These are phyloP conservation scores for Sialis fuliginosa DNA, from an alignment of 2,888 invertebrate species.

Conservation along the genomic window DNA sequence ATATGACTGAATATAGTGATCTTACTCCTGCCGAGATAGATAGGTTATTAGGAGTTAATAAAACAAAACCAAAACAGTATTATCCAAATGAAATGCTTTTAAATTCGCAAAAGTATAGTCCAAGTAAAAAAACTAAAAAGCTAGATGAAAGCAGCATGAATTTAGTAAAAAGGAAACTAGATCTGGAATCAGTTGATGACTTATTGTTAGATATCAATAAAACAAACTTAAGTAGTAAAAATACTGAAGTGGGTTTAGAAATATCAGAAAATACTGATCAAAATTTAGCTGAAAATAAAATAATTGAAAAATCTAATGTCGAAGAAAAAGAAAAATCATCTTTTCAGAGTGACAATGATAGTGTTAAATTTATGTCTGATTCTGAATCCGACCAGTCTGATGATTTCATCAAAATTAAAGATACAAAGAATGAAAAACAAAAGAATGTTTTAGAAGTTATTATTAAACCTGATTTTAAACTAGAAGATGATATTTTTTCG, in stretches of 20 bases:
- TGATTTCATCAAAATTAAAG: slow-evolving; percentile 26
- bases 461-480: slow-evolving; percentile 25
- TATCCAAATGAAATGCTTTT: slow-evolving; percentile 5
- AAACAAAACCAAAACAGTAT: slow-evolving; percentile 4
- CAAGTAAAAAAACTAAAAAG: background rate
- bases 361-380: background rate
- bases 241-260: background rate
- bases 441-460: slow-evolving; percentile 21
- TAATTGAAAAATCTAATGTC: background rate
- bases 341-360: no score
- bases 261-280: background rate
- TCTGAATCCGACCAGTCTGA: slow-evolving; percentile 24
- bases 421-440: slow-evolving; percentile 9
- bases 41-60: slow-evolving; percentile 26
- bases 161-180: background rate
- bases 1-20: slow-evolving; percentile 60
- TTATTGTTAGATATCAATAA: background rate
- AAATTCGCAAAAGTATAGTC: slow-evolving; percentile 8
- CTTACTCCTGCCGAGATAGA: slow-evolving; percentile 52
- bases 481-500: slow-evolving; percentile 46
- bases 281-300: background rate
- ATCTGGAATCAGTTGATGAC: background rate
- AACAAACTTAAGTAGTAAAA: background rate
- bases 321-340: background rate
- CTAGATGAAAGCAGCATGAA: background rate